These are phyloP conservation scores for Diphyllodes magnificus DNA, from an alignment of 2,113 vertebrate genomes.

Conservation along the genomic window DNA sequence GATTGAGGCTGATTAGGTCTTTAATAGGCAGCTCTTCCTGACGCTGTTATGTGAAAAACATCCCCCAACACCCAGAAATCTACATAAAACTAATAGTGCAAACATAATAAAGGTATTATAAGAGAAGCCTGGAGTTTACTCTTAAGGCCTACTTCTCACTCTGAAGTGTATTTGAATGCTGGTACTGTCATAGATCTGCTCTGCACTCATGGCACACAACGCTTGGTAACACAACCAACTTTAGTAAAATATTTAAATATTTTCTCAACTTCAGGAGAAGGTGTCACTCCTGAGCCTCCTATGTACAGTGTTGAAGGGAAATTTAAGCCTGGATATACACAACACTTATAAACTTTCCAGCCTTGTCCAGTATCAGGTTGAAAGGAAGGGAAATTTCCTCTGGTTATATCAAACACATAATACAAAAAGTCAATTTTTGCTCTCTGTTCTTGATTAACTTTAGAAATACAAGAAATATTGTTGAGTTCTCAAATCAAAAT, in stretches of 20 bases:
- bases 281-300: background rate
- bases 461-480: background rate
- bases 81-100: background rate
- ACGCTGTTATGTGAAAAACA: background rate
- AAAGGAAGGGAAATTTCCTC: background rate
- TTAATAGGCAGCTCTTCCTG: background rate
- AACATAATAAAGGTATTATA: background rate
- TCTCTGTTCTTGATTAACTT: background rate
- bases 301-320: fast-evolving
- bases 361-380: background rate
- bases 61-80: background rate
- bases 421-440: background rate
- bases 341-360: background rate
- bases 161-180: background rate
- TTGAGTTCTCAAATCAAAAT: background rate
- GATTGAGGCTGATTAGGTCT: background rate
- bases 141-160: background rate
- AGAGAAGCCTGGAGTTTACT: background rate
- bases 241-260: background rate
- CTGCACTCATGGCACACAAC: background rate
- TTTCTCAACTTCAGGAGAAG: background rate
- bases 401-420: background rate
- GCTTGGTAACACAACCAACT: background rate
- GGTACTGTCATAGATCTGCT: background rate
- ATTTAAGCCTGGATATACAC: background rate